Percentiles rank a stretch among this genome's conserved stretches.
phyloP scores from a whole-genome alignment of 2,113 vertebrate genomes.

The Platichthys flesus region DNA sequence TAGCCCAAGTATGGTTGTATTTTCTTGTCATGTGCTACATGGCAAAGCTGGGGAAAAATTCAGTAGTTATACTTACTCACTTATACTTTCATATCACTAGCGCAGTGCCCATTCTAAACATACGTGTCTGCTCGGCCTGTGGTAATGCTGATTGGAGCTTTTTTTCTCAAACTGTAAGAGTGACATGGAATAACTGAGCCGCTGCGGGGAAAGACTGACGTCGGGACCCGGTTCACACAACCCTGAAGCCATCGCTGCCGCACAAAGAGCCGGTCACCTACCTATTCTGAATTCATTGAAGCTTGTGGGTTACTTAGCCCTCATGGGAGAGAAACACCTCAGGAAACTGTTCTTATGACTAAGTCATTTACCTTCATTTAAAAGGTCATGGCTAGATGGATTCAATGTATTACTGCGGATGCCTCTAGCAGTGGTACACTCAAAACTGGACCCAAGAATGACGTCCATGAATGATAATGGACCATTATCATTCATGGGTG shows the following conservation, averaged over 20 bases:
- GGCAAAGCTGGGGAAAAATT: neutral
- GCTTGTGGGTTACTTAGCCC: neutral
- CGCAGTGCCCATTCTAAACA: neutral
- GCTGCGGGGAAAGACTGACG: no score
- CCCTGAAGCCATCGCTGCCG: no score
- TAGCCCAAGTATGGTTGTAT: neutral
- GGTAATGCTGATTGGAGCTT: neutral
- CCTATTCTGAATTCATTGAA: neutral
- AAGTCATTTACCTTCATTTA: neutral
- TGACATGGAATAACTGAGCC: no score
- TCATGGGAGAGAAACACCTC: neutral
- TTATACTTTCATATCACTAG: neutral
- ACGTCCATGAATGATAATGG: constrained; percentile 52
- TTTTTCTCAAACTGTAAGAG: no score
- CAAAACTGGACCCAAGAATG: constrained; percentile 19
- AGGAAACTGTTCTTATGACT: neutral
- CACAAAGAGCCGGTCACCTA: neutral
- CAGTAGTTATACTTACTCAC: neutral
- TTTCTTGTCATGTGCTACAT: neutral
- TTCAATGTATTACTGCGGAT: constrained; percentile 32
- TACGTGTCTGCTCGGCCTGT: neutral
- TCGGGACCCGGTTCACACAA: no score
- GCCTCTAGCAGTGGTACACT: constrained; percentile 16
- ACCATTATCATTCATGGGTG: constrained; percentile 57
- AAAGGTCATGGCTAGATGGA: constrained; percentile 30